Conservation (phyloP, 2,797 vertebrate genomes). For the Argya squamiceps region DNA sequence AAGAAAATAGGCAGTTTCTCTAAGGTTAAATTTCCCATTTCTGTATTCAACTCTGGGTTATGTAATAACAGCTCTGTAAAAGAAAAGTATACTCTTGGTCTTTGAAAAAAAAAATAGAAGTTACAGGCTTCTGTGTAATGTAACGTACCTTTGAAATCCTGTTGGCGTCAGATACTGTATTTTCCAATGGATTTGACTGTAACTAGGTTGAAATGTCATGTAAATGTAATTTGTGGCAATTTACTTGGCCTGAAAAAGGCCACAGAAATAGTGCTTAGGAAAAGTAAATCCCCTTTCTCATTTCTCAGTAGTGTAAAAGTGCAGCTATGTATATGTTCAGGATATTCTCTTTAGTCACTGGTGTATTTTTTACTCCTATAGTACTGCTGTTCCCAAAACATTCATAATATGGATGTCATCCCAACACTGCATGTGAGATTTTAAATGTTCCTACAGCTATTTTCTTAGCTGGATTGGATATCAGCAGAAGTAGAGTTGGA, state of each 20-base stretch:
- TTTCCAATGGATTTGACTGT: conserved; percentile 1
- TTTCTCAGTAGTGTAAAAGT: not conserved
- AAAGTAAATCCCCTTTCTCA: not conserved
- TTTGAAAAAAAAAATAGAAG: not conserved
- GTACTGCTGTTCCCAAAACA: not conserved
- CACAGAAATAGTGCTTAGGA: not conserved
- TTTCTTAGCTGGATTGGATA: conserved; percentile 24
- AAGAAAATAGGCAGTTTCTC: conserved; percentile 44
- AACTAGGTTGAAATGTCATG: not conserved
- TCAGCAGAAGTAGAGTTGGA: not conserved
- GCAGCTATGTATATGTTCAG: not conserved
- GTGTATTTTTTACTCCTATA: not conserved
- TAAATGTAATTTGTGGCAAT: conserved; percentile 21
- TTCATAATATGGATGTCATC: not conserved
- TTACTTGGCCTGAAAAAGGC: not conserved
- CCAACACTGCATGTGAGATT: not conserved
- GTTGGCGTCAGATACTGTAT: not conserved
- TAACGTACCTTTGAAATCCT: not conserved
- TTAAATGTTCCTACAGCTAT: not conserved
- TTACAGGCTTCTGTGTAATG: not conserved
- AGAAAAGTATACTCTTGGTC: not conserved
- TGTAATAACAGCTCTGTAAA: conserved; percentile 19
- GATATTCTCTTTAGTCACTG: not conserved
- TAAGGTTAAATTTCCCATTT: conserved; percentile 47
- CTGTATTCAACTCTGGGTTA: not conserved